Percentiles rank a stretch among this genome's conserved stretches.
phyloP scores from a whole-genome alignment of 2,888 invertebrate genomes.

The Subacronicta megacephala region DNA sequence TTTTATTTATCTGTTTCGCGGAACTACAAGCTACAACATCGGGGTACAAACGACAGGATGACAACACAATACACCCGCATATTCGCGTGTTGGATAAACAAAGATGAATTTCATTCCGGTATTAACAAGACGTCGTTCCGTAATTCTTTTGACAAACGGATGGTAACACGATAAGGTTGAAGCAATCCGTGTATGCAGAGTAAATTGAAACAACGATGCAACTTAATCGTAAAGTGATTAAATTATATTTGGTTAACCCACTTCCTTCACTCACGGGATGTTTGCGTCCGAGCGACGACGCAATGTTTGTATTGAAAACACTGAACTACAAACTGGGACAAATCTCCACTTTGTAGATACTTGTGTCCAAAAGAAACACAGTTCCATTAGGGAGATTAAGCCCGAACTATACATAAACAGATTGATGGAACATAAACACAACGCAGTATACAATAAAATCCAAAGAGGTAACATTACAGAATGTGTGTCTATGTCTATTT shows the following conservation, averaged over 20 bases:
- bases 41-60: slow-evolving; percentile 69
- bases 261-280: slow-evolving; percentile 79
- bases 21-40: slow-evolving; percentile 58
- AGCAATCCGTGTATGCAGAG: slow-evolving; percentile 46
- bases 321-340: slow-evolving; percentile 70
- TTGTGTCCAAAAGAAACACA: slow-evolving; percentile 67
- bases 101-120: slow-evolving; percentile 63
- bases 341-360: slow-evolving; percentile 63
- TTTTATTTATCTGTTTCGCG: slow-evolving; percentile 74
- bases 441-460: slow-evolving; percentile 15
- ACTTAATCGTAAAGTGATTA: slow-evolving; percentile 68
- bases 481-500: slow-evolving; percentile 18
- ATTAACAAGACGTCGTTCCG: slow-evolving; percentile 57
- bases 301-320: slow-evolving; percentile 82
- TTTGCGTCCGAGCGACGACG: slow-evolving; percentile 73
- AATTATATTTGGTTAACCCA: slow-evolving; percentile 78
- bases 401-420: slow-evolving; percentile 33
- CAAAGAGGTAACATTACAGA: slow-evolving; percentile 8
- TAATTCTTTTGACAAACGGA: slow-evolving; percentile 47
- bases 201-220: slow-evolving; percentile 59
- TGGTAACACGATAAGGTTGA: slow-evolving; percentile 51
- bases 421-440: slow-evolving; percentile 36
- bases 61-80: slow-evolving; percentile 81
- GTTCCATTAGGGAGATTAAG: slow-evolving; percentile 68
- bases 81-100: slow-evolving; percentile 69